A percentile compares a stretch with the other conserved stretches of the same genome.
Conservation (phyloP, 35 echinoderm and acorn worm genomes). For the Holothuria glaberrima region DNA sequence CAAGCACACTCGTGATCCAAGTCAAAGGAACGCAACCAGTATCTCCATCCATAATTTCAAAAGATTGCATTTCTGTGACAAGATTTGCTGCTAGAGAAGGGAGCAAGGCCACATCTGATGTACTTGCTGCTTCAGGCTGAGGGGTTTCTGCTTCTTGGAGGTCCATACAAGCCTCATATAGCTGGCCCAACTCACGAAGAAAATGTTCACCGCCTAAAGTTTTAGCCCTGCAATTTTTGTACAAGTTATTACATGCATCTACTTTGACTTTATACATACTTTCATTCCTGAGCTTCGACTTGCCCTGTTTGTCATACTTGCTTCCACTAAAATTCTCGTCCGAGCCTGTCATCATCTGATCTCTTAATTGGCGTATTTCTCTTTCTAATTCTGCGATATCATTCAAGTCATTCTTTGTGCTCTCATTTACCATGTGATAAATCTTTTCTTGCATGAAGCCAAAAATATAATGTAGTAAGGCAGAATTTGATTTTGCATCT, state of each 20-base stretch:
- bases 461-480: background rate
- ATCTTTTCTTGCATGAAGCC: slow-evolving; percentile 2
- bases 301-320: background rate
- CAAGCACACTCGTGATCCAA: slow-evolving; percentile 35
- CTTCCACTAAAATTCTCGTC: background rate
- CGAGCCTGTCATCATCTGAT: too few relatives aligned
- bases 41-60: too few relatives aligned
- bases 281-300: background rate
- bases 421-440: background rate
- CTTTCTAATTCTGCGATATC: too few relatives aligned
- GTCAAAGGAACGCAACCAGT: slow-evolving; percentile 23
- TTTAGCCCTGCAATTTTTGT: background rate
- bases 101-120: background rate
- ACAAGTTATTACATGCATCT: background rate
- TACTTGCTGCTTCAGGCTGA: background rate
- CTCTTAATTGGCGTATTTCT: too few relatives aligned
- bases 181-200: background rate
- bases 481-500: too few relatives aligned
- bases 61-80: too few relatives aligned
- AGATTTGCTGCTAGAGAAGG: background rate
- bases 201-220: slow-evolving; percentile 40
- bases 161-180: background rate
- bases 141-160: background rate
- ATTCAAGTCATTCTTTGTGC: background rate
- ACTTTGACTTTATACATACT: background rate